Conservation (phyloP, 2,113 vertebrate genomes). For the Ahaetulla prasina region DNA sequence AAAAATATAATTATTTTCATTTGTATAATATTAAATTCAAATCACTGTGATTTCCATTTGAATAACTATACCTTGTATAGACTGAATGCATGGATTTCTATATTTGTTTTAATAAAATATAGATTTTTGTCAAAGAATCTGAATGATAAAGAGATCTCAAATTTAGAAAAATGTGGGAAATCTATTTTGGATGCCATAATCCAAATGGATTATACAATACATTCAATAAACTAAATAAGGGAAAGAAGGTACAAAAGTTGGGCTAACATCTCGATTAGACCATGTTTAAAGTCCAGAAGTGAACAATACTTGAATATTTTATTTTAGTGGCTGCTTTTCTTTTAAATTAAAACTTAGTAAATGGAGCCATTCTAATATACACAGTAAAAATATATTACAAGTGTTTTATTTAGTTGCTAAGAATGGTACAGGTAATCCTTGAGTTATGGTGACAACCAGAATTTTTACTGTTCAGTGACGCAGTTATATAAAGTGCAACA, state of each 20-base stretch:
- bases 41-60: neutral
- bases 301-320: neutral
- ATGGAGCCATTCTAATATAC: neutral
- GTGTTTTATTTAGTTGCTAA: neutral
- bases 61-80: neutral
- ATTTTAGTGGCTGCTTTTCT: neutral
- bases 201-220: too few relatives aligned
- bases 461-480: neutral
- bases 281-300: neutral
- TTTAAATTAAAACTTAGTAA: neutral
- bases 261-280: neutral
- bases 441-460: neutral
- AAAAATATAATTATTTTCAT: neutral
- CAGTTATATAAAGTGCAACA: neutral
- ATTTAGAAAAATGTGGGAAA: neutral
- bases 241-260: neutral
- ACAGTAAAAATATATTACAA: neutral
- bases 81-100: neutral
- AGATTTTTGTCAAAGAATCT: neutral
- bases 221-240: neutral
- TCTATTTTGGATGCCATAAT: neutral
- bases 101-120: neutral
- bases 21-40: neutral
- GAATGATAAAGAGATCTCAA: neutral
- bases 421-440: neutral